Percentiles rank a stretch among this genome's conserved stretches.
Evolutionary conservation across 2,797 vertebrate species (phyloP).

Genomic region (Luscinia luscinia): DNA sequence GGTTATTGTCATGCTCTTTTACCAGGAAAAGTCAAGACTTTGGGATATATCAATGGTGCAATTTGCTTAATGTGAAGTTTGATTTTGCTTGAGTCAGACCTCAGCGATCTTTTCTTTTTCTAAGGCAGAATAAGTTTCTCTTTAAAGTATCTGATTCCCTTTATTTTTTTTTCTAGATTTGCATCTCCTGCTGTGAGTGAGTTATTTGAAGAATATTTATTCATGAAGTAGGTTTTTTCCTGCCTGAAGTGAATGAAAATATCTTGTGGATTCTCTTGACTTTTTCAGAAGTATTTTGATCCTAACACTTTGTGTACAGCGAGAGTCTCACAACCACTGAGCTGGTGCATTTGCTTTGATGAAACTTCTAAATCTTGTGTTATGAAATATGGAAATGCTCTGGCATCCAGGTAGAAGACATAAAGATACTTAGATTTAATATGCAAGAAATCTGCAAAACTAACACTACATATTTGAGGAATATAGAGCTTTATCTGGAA

Average conservation of each 20-base stretch:
- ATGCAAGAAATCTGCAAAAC: neutral
- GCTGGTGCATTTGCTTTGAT: neutral
- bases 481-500: neutral
- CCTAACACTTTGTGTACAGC: neutral
- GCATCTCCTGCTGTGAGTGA: conserved; percentile 4
- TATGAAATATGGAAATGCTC: conserved; percentile 47
- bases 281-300: conserved; percentile 53
- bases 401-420: neutral
- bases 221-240: conserved; percentile 35
- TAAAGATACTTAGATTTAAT: neutral
- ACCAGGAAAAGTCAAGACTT: conserved; percentile 24
- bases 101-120: neutral
- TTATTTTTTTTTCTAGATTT: neutral
- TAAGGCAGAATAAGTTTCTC: neutral
- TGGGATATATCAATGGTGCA: conserved; percentile 27
- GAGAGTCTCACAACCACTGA: neutral
- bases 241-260: conserved; percentile 14
- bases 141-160: conserved; percentile 6
- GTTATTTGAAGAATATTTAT: conserved; percentile 47
- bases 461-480: neutral
- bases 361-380: conserved; percentile 19
- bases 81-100: conserved; percentile 30
- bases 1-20: conserved; percentile 45
- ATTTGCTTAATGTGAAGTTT: conserved; percentile 55
- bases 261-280: neutral